phyloP scores from a whole-genome alignment of 1,140 invertebrate species.

The Chlorops oryzae region DNA sequence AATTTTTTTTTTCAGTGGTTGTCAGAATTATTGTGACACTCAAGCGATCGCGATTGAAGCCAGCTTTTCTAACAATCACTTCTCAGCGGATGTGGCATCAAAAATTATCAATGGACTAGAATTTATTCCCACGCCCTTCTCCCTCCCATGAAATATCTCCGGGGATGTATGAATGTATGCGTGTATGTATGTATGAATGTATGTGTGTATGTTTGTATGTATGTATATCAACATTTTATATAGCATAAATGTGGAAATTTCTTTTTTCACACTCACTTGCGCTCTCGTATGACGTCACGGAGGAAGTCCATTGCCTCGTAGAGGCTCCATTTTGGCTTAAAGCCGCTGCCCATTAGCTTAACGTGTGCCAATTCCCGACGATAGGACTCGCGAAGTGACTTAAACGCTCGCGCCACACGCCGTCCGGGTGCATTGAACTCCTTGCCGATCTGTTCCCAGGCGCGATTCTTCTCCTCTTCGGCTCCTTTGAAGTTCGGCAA shows the following conservation, averaged over 20 bases:
- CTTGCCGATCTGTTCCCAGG: slow-evolving; percentile 40
- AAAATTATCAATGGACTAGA: no score
- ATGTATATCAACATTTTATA: no score
- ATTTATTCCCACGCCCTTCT: no score
- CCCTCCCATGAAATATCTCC: no score
- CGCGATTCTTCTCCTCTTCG: slow-evolving; percentile 44
- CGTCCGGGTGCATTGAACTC: slow-evolving; percentile 44
- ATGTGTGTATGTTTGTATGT: no score
- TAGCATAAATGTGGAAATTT: background rate
- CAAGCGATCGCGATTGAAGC: no score
- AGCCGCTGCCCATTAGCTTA: slow-evolving; percentile 41
- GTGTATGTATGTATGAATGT: no score
- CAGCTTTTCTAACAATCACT: no score
- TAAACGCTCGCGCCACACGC: slow-evolving; percentile 41
- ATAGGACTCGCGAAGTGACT: slow-evolving; percentile 43
- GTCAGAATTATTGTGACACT: no score
- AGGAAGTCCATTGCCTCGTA: slow-evolving; percentile 44
- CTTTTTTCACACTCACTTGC: slow-evolving; percentile 45
- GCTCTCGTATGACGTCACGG: slow-evolving; percentile 38
- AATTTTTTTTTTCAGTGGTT: no score
- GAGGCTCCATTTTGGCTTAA: slow-evolving; percentile 43
- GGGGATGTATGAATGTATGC: no score
- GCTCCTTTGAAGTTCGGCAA: slow-evolving; percentile 46
- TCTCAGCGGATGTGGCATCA: no score
- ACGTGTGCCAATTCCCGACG: slow-evolving; percentile 41